Evolutionary conservation across 1,140 invertebrate species (phyloP), one percentile per base, ranked within the genome.

Genomic region (Orussus abietinus): DNA sequence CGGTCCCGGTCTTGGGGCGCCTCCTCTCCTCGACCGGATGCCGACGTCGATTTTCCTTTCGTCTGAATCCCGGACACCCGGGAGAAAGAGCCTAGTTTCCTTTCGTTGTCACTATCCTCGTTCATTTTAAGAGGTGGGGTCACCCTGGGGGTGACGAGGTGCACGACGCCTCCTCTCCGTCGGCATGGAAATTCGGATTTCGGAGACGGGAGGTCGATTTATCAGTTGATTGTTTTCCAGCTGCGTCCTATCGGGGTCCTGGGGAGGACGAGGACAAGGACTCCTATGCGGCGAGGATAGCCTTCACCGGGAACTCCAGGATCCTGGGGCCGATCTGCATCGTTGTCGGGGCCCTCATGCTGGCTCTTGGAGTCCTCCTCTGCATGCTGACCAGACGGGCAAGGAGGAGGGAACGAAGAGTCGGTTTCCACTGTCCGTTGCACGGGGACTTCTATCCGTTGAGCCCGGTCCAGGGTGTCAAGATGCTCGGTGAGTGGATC

Each of bases 371-470:
- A 5, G 66, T 76, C 1, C 65, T 80, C 1, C 62, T 86, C 7
- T 85, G 82, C 64, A 74, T 80, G 45, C 59, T 86, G 32, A 83
- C 82, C 47, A 71, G 80, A 21, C 70, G 82, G 5, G 83, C 83
- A 1, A 74, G 83, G 42, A 73, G 75, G 25, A 74, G 78, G n/a
- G 80, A 84, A 53, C 76, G 82, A 30, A 72, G 82, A 12, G 75
- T 86, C 32, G 83, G 83, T 34, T 87, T 85, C 66, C 83, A 85
- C 64, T 87, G 84, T 66, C 84, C 84, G 10, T 75, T 87, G 13
- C 84, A 87, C 52, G 84, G 84, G 0, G 84, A 86, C 64, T 87
- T 87, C 64, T 87, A 84, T 57, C 84, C 84, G 2, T 56, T 83
- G 10, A 83, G 81, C 64, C 81, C 82, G 11, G 75, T 80, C 15